Percentiles rank a stretch among this genome's conserved stretches.
These are phyloP conservation scores for Cynodonichthys magdalenae DNA, from an alignment of 2,797 vertebrate species.

Conservation along the genomic window DNA sequence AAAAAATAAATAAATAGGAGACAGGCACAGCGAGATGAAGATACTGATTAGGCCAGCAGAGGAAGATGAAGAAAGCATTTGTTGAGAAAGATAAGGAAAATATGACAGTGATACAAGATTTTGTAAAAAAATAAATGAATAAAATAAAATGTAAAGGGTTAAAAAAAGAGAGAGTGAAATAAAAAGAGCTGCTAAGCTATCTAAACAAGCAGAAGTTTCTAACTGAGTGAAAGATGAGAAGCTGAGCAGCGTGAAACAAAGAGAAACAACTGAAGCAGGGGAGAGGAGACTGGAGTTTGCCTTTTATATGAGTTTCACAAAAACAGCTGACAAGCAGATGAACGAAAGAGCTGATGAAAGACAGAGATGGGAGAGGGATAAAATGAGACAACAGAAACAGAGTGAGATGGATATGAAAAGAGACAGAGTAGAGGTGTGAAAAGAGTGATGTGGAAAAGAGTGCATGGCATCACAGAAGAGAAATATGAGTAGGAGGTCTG, in stretches of 20 bases:
- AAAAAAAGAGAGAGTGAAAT: not conserved
- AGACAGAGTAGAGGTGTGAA: constrained; percentile 50
- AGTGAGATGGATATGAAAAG: constrained; percentile 41
- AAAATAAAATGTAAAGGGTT: not conserved
- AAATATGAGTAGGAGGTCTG: constrained; percentile 18
- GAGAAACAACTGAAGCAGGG: constrained; percentile 1
- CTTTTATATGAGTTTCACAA: constrained; percentile 17
- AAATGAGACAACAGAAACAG: constrained; percentile 28
- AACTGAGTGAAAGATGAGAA: constrained; percentile 24
- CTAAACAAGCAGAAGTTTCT: constrained; percentile 41
- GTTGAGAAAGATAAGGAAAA: constrained; percentile 20
- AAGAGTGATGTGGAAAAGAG: constrained; percentile 27
- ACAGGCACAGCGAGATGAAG: constrained; percentile 7
- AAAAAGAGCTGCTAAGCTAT: constrained; percentile 7
- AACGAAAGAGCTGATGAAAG: constrained; percentile 29
- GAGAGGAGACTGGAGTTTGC: constrained; percentile 19
- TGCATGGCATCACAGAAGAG: constrained; percentile 26
- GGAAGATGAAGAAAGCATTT: constrained; percentile 23
- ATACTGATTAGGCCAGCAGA: constrained; percentile 25
- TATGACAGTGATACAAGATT: not conserved
- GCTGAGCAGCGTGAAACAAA: constrained; percentile 17
- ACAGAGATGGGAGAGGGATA: constrained; percentile 10
- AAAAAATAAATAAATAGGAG: constrained; percentile 12
- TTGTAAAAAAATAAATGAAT: constrained; percentile 1
- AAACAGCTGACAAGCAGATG: constrained; percentile 55